A percentile compares a stretch with the other conserved stretches of the same genome.
These are phyloP conservation scores for Nipponia nippon DNA, from an alignment of 2,113 vertebrate genomes.

Conservation along the genomic window DNA sequence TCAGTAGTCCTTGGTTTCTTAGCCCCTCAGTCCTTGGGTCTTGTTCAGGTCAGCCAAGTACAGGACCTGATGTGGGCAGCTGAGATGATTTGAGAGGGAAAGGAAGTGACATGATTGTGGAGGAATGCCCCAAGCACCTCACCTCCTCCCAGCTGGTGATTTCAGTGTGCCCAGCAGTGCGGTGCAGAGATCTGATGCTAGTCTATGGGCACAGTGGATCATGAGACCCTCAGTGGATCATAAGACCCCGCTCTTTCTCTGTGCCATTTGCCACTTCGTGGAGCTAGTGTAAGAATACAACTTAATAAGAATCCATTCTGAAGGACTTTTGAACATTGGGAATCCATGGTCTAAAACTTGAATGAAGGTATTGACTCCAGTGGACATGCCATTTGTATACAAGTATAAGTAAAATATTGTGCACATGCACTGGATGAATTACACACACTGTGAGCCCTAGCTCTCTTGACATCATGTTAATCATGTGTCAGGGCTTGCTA, in stretches of 20 bases:
- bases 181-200: background rate
- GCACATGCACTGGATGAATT: background rate
- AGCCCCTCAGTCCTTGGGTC: background rate
- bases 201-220: background rate
- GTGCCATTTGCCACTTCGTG: rapidly evolving
- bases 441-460: background rate
- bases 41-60: background rate
- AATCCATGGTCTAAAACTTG: background rate
- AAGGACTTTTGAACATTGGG: background rate
- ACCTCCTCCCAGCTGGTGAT: rapidly evolving
- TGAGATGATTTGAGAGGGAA: background rate
- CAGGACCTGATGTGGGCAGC: background rate
- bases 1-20: background rate
- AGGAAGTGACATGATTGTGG: background rate
- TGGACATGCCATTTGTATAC: background rate
- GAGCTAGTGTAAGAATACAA: rapidly evolving
- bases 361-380: background rate
- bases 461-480: background rate
- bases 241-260: background rate
- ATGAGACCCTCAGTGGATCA: background rate
- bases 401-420: background rate
- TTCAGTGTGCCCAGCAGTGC: background rate
- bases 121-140: background rate
- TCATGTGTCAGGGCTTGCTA: background rate
- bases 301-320: background rate